These are phyloP conservation scores for Alcedo quadribrachys DNA, from an alignment of 2,797 vertebrate species.

Conservation along the genomic window DNA sequence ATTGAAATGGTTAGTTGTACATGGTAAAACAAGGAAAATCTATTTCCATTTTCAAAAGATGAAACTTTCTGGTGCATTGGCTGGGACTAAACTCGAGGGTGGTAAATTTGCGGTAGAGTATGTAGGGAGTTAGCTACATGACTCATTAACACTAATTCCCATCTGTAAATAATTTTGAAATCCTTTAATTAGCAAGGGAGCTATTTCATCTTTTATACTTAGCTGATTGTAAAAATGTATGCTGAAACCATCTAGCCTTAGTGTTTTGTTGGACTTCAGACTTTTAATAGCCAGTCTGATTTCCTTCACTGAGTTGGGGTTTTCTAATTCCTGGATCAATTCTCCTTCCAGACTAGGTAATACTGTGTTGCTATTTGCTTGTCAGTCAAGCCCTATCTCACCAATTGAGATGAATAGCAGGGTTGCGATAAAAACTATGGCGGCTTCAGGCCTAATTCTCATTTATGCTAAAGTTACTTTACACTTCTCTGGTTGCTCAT, in stretches of 20 bases:
- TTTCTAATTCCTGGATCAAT: slow-evolving; percentile 75
- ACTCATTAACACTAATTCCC: slow-evolving; percentile 74
- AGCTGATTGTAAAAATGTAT: slow-evolving; percentile 70
- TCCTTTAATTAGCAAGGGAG: slow-evolving; percentile 69
- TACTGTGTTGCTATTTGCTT: slow-evolving; percentile 50
- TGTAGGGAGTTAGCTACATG: slow-evolving; percentile 55
- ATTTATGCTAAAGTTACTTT: slow-evolving; percentile 52
- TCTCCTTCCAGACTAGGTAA: slow-evolving; percentile 66
- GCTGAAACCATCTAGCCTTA: slow-evolving; percentile 75
- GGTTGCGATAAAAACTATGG: slow-evolving; percentile 48
- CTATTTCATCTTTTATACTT: slow-evolving; percentile 72
- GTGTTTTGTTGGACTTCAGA: slow-evolving; percentile 67
- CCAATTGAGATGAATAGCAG: slow-evolving; percentile 73
- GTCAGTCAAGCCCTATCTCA: slow-evolving; percentile 72
- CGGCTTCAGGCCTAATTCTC: slow-evolving; percentile 51
- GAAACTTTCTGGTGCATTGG: slow-evolving; percentile 44
- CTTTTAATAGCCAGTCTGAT: slow-evolving; percentile 69
- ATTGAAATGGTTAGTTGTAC: slow-evolving; percentile 13
- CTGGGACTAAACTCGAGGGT: slow-evolving; percentile 53
- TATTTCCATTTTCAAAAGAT: slow-evolving; percentile 33
- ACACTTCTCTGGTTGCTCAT: slow-evolving; percentile 39
- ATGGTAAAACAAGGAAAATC: slow-evolving; percentile 7
- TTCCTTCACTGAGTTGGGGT: slow-evolving; percentile 59
- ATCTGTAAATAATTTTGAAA: slow-evolving; percentile 74
- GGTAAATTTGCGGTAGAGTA: slow-evolving; percentile 45